These are phyloP conservation scores for Sturmia bella DNA, from an alignment of 2,888 invertebrate species.

Conservation along the genomic window DNA sequence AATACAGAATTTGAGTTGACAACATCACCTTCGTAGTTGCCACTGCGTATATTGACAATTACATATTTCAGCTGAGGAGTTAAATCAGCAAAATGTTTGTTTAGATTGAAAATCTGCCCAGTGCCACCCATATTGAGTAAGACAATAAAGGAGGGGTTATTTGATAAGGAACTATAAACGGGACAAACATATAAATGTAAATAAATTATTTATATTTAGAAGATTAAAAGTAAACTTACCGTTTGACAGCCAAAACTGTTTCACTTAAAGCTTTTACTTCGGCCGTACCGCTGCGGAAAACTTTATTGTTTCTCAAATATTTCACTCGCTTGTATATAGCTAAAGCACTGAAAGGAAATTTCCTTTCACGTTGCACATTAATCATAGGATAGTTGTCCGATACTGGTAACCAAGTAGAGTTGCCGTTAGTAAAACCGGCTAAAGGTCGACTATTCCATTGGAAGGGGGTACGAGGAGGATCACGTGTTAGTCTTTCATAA, in stretches of 20 bases:
- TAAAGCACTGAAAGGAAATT: conserved; percentile 83
- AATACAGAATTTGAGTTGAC: conserved; percentile 73
- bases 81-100: conserved; percentile 73
- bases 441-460: conserved; percentile 84
- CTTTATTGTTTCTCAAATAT: conserved; percentile 81
- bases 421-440: conserved; percentile 76
- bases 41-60: conserved; percentile 76
- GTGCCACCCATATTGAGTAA: conserved; percentile 82
- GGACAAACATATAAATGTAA: background rate
- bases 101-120: conserved; percentile 80
- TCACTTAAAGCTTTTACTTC: conserved; percentile 79
- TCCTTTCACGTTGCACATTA: conserved; percentile 84
- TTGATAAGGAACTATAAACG: conserved; percentile 74
- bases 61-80: conserved; percentile 74
- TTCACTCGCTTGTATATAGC: conserved; percentile 84
- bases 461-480: conserved; percentile 85
- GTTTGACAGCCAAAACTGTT: conserved; percentile 82
- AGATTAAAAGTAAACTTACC: conserved; percentile 70
- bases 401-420: conserved; percentile 79
- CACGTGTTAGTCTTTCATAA: conserved; percentile 84
- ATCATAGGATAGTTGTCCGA: conserved; percentile 84
- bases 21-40: conserved; percentile 75
- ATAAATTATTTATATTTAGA: background rate
- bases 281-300: conserved; percentile 83
- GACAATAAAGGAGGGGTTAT: conserved; percentile 79